A percentile compares a stretch with the other conserved stretches of the same genome.
These are phyloP conservation scores for Lepus timidus DNA, from an alignment of 2,113 vertebrate genomes.

Conservation along the genomic window DNA sequence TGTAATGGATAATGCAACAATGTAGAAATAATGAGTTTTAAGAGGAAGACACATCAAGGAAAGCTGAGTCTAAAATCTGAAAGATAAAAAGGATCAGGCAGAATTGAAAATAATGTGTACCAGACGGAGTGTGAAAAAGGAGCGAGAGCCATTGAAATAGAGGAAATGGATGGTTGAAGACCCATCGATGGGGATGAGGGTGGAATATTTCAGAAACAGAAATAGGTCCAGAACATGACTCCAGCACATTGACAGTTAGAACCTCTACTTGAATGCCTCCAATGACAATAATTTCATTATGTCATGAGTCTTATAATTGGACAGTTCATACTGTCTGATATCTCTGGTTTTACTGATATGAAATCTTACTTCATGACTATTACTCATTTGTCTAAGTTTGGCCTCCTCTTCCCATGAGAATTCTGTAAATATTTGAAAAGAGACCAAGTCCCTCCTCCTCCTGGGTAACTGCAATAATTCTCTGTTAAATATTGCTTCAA, in stretches of 20 bases:
- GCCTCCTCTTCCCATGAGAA: neutral
- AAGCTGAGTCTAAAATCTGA: neutral
- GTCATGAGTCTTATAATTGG: neutral
- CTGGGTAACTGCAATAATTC: conserved; percentile 9
- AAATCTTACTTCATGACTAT: neutral
- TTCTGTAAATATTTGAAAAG: neutral
- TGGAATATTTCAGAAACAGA: conserved; percentile 38
- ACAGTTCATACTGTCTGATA: neutral
- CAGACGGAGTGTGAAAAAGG: neutral
- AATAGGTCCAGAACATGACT: neutral
- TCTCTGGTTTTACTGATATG: neutral
- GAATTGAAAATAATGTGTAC: neutral
- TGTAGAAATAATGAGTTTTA: neutral
- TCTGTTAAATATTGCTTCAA: conserved; percentile 37
- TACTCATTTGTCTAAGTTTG: neutral
- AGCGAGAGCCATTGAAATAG: neutral
- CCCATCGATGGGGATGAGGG: neutral
- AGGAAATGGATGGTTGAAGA: neutral
- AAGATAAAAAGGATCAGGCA: neutral
- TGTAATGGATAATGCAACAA: neutral
- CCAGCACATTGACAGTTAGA: neutral
- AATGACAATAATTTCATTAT: neutral
- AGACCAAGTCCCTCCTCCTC: neutral
- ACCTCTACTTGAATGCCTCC: neutral
- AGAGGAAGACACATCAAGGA: neutral